These are phyloP conservation scores for Pseudotriccus pelzelni DNA, from an alignment of 2,797 vertebrate genomes.

Conservation along the genomic window DNA sequence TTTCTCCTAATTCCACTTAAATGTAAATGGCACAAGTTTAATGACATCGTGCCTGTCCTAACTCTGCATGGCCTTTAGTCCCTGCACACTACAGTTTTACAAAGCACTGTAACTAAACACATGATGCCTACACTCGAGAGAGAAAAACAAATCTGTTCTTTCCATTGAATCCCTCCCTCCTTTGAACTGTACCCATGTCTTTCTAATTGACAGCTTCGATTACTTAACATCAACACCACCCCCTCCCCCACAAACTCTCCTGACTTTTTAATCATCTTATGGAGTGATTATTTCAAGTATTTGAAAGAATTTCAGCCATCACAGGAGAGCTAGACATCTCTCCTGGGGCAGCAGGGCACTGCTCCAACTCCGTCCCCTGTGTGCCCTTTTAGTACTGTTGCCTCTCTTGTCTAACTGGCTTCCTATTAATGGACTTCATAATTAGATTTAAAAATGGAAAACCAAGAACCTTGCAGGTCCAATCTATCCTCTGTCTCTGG, in stretches of 20 bases:
- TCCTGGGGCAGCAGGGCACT: neutral
- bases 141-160: neutral
- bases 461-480: neutral
- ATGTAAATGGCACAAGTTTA: neutral
- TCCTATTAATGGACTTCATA: neutral
- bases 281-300: neutral
- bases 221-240: neutral
- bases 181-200: neutral
- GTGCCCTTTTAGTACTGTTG: neutral
- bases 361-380: neutral
- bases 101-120: neutral
- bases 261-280: conserved; percentile 3
- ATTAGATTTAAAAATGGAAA: neutral
- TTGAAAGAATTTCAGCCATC: neutral
- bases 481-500: neutral
- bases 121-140: neutral
- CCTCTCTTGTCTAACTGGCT: neutral
- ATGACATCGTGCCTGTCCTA: neutral
- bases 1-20: neutral
- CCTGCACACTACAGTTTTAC: neutral
- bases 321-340: neutral
- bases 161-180: neutral
- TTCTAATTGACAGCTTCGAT: neutral
- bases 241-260: neutral
- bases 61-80: neutral